Conservation (phyloP, 2,797 vertebrate genomes). For the Eospalax fontanierii region DNA sequence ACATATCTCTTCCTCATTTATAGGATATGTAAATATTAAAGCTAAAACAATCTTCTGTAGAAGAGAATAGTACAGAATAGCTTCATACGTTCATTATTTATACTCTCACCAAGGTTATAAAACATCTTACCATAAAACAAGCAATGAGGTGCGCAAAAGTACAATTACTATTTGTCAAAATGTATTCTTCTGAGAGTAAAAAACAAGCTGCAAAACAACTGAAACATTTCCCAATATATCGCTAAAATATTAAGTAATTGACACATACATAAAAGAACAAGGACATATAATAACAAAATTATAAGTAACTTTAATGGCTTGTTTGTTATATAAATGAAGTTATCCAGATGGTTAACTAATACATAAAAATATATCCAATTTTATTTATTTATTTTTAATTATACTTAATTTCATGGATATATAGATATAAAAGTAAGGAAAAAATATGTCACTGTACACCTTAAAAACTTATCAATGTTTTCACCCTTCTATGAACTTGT, state of each 20-base stretch:
- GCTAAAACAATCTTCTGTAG: neutral
- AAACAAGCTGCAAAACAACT: neutral
- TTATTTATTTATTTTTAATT: no score
- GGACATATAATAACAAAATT: no score
- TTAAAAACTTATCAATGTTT: neutral
- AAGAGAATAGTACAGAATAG: neutral
- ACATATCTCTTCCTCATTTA: neutral
- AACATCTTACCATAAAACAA: neutral
- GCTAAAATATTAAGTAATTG: neutral
- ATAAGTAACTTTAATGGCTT: neutral
- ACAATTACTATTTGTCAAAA: neutral
- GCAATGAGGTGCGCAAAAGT: neutral
- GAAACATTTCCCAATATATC: neutral
- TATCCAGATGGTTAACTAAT: neutral
- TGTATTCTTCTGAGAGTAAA: neutral
- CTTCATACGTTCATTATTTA: neutral
- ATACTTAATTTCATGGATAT: neutral
- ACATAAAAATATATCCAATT: neutral
- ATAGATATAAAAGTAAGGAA: neutral
- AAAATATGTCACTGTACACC: neutral
- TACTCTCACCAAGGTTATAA: neutral
- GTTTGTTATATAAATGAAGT: neutral
- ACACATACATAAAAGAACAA: neutral
- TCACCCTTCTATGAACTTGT: neutral
- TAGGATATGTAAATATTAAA: neutral